phyloP scores from a whole-genome alignment of 2,888 invertebrate genomes.

The Allophyes oxyacanthae region DNA sequence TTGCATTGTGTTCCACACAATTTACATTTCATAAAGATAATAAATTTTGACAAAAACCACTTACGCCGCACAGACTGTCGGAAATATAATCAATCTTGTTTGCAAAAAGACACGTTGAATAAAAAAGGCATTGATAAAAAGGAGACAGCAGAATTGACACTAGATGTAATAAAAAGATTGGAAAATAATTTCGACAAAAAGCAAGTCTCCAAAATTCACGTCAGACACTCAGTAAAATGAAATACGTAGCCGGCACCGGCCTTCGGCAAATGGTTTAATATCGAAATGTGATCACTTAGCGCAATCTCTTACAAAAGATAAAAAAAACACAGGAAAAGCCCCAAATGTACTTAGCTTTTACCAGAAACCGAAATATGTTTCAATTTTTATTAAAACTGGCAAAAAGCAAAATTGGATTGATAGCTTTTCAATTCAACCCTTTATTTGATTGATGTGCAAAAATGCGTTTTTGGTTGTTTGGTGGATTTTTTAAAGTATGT shows the following conservation, averaged over 20 bases:
- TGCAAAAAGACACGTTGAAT: slow-evolving; percentile 51
- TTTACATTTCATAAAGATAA: slow-evolving; percentile 32
- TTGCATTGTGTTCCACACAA: slow-evolving; percentile 38
- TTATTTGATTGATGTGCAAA: slow-evolving; percentile 65
- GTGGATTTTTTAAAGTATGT: slow-evolving; percentile 46
- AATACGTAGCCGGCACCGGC: slow-evolving; percentile 87
- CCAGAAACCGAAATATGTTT: slow-evolving; percentile 84
- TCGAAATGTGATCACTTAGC: slow-evolving; percentile 90
- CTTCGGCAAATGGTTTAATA: slow-evolving; percentile 89
- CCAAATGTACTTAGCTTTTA: slow-evolving; percentile 84
- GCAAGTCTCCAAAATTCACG: slow-evolving; percentile 86
- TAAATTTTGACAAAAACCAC: slow-evolving; percentile 37
- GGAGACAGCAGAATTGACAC: slow-evolving; percentile 76
- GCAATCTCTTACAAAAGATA: slow-evolving; percentile 88
- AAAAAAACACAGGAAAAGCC: slow-evolving; percentile 80
- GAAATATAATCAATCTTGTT: slow-evolving; percentile 52
- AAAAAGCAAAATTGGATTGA: slow-evolving; percentile 77
- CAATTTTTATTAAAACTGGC: slow-evolving; percentile 80
- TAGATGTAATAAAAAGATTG: slow-evolving; percentile 83
- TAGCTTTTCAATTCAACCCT: slow-evolving; percentile 71
- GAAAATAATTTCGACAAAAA: slow-evolving; percentile 86
- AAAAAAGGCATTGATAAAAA: slow-evolving; percentile 59
- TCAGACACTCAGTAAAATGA: slow-evolving; percentile 89
- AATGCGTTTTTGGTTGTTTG: slow-evolving; percentile 52
- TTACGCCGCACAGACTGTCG: slow-evolving; percentile 28